Base-by-base conservation (phyloP, 2,797 vertebrate genomes). In the Notoglanidium macrostoma region DNA sequence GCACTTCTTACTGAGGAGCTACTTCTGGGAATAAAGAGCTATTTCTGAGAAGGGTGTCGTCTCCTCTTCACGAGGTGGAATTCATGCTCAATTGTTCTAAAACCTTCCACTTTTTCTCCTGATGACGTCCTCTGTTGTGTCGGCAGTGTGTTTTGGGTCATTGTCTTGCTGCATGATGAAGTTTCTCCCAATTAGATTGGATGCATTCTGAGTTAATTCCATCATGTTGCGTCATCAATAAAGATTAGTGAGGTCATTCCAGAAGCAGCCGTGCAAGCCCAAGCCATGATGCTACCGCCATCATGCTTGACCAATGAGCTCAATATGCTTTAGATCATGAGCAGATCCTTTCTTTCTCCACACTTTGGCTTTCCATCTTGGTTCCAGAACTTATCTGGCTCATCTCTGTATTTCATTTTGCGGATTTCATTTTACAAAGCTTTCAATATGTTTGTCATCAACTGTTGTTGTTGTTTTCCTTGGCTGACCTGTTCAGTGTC, bases 1-100 rank as follows among this genome's bases (percentile, higher is more conserved):
- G 67, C 40, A 59, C 78, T 26, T 55, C 67, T 81, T 67, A 54
- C 55, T 83, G 55, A 73, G 74, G 5, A 32, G 49, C 65, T 70
- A 82, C 79, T 29, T 46, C 79, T 19, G 26, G 44, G 40, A 81
- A 46, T 82, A 65, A 82, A 65, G n/a, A 40, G 40, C 40, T 73
- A 46, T 10, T 46, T 73, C 40, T 73, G 23, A 5, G 40, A 49
- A 49, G 49, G 49, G 49, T 49, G 49, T 49, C 10, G 23, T n/a
- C 12, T 74, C 21, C 6, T 74, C 72, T 74, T 49, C 46, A 51
- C 44, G 23, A 74, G 46, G 10, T 11, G 40, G 26, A 46, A 14
- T 26, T 1, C 72, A 72, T 46, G 44, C 72, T 73, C 73, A 7
- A n/a, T 29, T 76, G 23, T 44, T 51, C 73, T 76, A 49, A 76